Evolutionary conservation across 1,140 invertebrate genomes (phyloP), one percentile per base, ranked within the genome.

Genomic region (Anoplophora glabripennis): DNA sequence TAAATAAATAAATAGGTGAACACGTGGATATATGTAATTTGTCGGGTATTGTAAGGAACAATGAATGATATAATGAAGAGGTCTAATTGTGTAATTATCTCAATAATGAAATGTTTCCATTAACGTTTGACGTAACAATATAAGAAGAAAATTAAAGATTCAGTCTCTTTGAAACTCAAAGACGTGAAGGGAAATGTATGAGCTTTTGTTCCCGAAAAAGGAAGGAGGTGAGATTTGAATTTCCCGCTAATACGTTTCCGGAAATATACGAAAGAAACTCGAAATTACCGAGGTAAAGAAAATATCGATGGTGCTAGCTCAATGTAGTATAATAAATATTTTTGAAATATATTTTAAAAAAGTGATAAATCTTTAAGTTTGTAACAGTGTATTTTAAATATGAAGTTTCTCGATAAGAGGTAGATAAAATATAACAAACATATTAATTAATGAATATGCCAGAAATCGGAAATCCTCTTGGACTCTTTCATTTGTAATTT

Each of bases 361-460:
- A 48, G 41, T 28, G 21, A 41, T 41, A 12, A 41, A 41, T 41
- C 15, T 41, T 51, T 17, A 21, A n/a, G 10, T 18, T 7, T 10
- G 47, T 51, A 15, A 28, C 36, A 33, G 46, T 49, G 15, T 35
- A 9, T 34, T 46, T 53, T 53, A 45, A 59, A 49, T 34, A 44
- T 52, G 48, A 11, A 37, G 10, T 10, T 37, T 17, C 17, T 53
- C 11, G 45, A 53, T 46, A 40, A 42, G n/a, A 59, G 40, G 12
- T 59, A 59, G 53, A 36, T 46, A 10, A 18, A 15, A n/a, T 1
- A 14, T 12, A 11, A 45, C 41, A 47, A 21, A 53, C 44, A 38
- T 41, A 44, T 36, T 59, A 45, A 59, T 59, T 60, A 47, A 60
- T 28, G 54, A 60, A 54, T 21, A 60, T 59, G 57, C 48, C 52